Base-by-base conservation (phyloP, 2,797 vertebrate species). In the Enteromius anoplus region DNA sequence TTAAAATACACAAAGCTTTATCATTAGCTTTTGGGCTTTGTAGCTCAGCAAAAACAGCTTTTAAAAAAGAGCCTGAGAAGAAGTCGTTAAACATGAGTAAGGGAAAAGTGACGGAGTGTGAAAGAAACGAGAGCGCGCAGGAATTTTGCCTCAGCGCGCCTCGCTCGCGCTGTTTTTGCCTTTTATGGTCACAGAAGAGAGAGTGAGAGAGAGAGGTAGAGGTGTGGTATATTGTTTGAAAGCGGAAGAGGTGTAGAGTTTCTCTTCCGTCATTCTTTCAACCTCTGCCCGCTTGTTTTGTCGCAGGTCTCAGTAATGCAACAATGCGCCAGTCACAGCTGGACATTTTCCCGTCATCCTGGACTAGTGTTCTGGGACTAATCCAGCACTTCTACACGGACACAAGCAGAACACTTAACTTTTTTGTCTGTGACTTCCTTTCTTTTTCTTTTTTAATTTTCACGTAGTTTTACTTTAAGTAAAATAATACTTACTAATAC, bases 161-260 rank as follows among this genome's bases (percentile, higher is more conserved):
- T 90, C 89, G 88, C 90, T 93, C 90, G 87, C 91, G 88, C 85
- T 86, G 87, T 92, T 94, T 92, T 94, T 91, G 87, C 95, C 94
- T 94, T 95, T 94, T 95, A 95, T 94, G 95, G 95, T 94, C 92
- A 93, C 84, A 92, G 91, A 94, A 85, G 86, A 80, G 81, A 78
- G 85, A 86, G 85, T 85, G 65, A 34, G 89, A 86, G 89, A 42
- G 49, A 68, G 90, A 84, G 88, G 88, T 72, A 93, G 94, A 92
- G 95, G 93, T 92, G 94, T 94, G 93, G 93, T 93, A 90, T 93
- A 92, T 93, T 94, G 93, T 94, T 91, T 92, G 87, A 91, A 87
- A 76, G 91, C 89, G 91, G 91, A 94, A 93, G 92, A 91, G 89
- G 93, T 93, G 91, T 94, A 89, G 89, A 87, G 90, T 94, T 94